phyloP scores from a whole-genome alignment of 2,113 vertebrate species.

The Empidonax alnorum region DNA sequence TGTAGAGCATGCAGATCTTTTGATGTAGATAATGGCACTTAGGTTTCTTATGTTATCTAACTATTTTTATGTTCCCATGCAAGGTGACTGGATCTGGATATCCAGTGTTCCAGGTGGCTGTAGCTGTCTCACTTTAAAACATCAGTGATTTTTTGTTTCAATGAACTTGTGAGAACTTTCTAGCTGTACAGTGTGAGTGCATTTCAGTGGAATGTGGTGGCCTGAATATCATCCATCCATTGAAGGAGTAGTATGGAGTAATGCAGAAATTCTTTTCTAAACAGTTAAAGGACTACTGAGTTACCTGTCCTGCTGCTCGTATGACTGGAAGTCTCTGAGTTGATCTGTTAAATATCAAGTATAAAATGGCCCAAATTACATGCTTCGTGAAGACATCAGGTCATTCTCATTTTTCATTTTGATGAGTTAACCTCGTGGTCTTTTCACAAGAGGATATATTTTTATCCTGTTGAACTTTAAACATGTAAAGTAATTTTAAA shows the following conservation, averaged over 20 bases:
- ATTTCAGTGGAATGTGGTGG: neutral
- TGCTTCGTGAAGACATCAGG: neutral
- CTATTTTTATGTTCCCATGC: neutral
- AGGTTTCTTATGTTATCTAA: neutral
- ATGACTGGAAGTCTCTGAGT: neutral
- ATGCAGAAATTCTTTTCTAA: neutral
- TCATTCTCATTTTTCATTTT: neutral
- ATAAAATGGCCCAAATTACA: neutral
- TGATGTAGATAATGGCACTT: neutral
- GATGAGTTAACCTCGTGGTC: neutral
- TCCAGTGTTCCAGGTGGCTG: neutral
- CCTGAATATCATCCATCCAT: neutral
- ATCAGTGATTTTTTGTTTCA: neutral
- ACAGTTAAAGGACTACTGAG: neutral
- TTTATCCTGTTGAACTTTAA: neutral
- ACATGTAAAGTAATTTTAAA: neutral
- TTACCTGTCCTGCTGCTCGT: neutral
- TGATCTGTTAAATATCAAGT: neutral
- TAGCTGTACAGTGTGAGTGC: neutral
- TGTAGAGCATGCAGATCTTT: neutral
- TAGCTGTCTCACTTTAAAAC: neutral
- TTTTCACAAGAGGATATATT: neutral
- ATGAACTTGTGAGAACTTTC: neutral
- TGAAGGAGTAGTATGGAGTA: neutral
- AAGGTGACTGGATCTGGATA: neutral